These are phyloP conservation scores for Balaeniceps rex DNA, from an alignment of 2,113 vertebrate genomes.

Conservation along the genomic window DNA sequence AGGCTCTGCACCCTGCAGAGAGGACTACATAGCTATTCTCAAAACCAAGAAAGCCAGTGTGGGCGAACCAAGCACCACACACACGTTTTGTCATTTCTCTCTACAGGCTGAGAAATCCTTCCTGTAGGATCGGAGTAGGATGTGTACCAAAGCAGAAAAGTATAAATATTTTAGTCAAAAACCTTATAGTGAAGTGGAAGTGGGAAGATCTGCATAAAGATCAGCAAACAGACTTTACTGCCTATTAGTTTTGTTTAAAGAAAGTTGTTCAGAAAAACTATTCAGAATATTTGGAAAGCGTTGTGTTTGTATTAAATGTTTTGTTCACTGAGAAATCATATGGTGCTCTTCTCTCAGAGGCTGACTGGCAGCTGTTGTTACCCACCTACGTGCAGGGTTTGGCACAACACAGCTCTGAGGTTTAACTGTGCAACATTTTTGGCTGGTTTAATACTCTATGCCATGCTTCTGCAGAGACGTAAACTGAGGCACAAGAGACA, in stretches of 20 bases:
- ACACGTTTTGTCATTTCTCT: neutral
- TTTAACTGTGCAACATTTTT: neutral
- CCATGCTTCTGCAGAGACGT: neutral
- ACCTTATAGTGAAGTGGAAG: neutral
- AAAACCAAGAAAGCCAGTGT: neutral
- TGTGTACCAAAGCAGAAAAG: slow-evolving; percentile 34
- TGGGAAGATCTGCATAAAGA: slow-evolving; percentile 26
- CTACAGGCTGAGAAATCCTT: neutral
- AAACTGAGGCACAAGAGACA: neutral
- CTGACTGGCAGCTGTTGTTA: slow-evolving; percentile 27
- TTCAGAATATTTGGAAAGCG: neutral
- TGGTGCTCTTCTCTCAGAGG: neutral
- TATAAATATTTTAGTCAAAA: slow-evolving; percentile 59
- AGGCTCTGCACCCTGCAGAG: neutral
- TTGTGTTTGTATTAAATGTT: slow-evolving; percentile 40
- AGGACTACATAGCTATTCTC: neutral
- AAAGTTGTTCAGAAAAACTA: slow-evolving; percentile 8
- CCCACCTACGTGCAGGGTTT: neutral
- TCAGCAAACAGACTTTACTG: slow-evolving; percentile 23
- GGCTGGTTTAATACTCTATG: neutral
- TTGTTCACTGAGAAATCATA: slow-evolving; percentile 25
- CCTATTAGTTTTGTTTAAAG: slow-evolving; percentile 15
- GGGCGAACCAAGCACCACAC: neutral
- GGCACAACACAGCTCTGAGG: neutral
- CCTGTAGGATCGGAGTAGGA: neutral